Base-by-base conservation (phyloP, 2,113 vertebrate species). In the Tragelaphus buxtoni region DNA sequence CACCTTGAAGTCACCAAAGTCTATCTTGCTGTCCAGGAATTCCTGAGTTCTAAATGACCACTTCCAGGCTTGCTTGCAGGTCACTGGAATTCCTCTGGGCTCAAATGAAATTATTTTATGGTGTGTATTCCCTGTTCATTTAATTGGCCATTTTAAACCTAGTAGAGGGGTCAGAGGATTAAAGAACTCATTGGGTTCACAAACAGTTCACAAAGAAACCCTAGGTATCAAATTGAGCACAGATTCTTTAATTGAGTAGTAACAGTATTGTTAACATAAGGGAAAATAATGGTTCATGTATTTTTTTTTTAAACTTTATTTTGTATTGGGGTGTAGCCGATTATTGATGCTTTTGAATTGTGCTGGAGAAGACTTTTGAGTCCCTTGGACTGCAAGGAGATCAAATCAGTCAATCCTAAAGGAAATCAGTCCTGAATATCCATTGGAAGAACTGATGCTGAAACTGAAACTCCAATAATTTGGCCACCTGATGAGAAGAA, bases 91-190 rank as follows among this genome's bases (percentile, higher is more conserved):
- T 90, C 10, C 58, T 86, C 76, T 12, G 60, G 42, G 28, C 47
- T 86, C 82, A 84, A 80, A 56, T 88, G 61, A 88, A 81, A 74
- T 89, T 84, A 55, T 84, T 84, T 94, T 84, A 77, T 85, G 42
- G 92, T 16, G 92, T 16, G 32, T 90, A 30, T 80, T 88, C 22
- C 65, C 12, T 88, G 60, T 65, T 86, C 58, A 84, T 84, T 82
- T 80, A 91, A 88, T 45, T 85, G 39, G 42, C 28, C 32, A 35
- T 69, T 96, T 97, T 85, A 94, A 51, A 96, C 53, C 65, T 28
- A 88, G 72, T 91, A 90, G 12, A 58, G 14, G 35, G 7, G 22
- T 92, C 72, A 42, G 35, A 88, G 65, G 22, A 45, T 42, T 88
- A 83, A 93, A 87, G 63, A 81, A 79, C 22, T 51, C 17, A 65